Evolutionary conservation across 2,113 vertebrate genomes (phyloP), one percentile per base, ranked within the genome.

Genomic region (Taxidea taxus): DNA sequence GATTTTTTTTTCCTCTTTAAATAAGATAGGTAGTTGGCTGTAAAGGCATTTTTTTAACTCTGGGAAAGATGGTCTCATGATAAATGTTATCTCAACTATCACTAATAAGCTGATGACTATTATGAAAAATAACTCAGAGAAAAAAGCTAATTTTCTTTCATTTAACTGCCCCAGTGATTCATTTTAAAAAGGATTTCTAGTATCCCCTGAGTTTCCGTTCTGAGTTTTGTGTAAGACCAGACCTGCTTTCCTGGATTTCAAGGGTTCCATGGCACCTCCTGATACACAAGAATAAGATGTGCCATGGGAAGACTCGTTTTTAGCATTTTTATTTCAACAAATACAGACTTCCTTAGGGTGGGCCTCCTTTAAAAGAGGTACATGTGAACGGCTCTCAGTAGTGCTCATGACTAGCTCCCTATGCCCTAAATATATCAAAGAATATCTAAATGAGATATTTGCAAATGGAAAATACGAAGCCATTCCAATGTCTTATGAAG

Each of bases 391-490:
- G 58, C 70, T 91, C 80, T n/a, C 8, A 77, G n/a, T 5, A 72
- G 51, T 12, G 27, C 16, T 51, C 68, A 62, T 56, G 64, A 96
- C n/a, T 82, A 94, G 54, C 58, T 96, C 92, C 81, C 80, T 87
- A 68, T 97, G 81, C 56, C 91, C 89, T 80, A 93, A 86, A 92
- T 97, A 88, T 15, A 44, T 85, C 42, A 94, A 29, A 64, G 88
- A 95, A 58, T 88, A 97, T 47, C 96, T 74, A 93, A 88, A 11
- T 94, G 95, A 96, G 88, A 75, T 20, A 64, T 37, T 95, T 81
- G 27, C 82, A 97, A 91, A 49, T 89, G 0, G 1, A 62, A 87
- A 96, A 94, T 2, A 7, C 4, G n/a, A 93, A 96, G 78, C 0
- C 31, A n/a, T 51, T 90, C 2, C 0, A 0, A 87, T n/a, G 92